Conservation (phyloP, 2,888 invertebrate species). For the Eustalomyia histrio region DNA sequence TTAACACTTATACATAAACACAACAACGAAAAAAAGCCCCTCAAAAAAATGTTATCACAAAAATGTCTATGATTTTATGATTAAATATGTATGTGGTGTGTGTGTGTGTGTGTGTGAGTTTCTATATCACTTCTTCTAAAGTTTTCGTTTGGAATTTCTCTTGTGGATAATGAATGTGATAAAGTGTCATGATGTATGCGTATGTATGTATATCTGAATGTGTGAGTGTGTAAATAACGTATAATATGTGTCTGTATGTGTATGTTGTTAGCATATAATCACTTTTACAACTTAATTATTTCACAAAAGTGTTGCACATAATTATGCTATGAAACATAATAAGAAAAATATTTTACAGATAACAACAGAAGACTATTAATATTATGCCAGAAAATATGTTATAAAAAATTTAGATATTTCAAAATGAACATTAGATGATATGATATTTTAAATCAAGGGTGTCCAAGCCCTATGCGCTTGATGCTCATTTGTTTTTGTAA, state of each 20-base stretch:
- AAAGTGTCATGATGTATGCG: conserved; percentile 24
- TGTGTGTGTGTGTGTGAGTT: background rate
- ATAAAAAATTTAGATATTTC: background rate
- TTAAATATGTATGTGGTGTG: conserved; percentile 12
- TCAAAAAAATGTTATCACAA: conserved; percentile 24
- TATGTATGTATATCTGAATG: background rate
- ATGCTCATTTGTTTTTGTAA: no score
- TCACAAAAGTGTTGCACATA: conserved; percentile 44
- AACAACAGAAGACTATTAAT: background rate
- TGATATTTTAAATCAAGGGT: no score
- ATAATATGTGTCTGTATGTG: conserved; percentile 5
- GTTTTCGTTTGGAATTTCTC: conserved; percentile 48
- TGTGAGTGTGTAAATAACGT: background rate
- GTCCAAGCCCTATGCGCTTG: no score
- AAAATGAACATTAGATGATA: background rate
- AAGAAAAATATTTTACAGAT: conserved; percentile 9
- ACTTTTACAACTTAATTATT: conserved; percentile 49
- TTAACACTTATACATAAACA: conserved; percentile 2
- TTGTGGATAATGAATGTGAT: conserved; percentile 46
- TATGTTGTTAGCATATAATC: background rate
- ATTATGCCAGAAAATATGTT: background rate
- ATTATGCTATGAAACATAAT: conserved; percentile 34
- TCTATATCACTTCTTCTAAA: conserved; percentile 19
- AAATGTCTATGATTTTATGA: conserved; percentile 18
- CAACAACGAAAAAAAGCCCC: background rate